Percentiles rank a stretch among this genome's conserved stretches.
phyloP scores from a whole-genome alignment of 2,888 invertebrate species.

The Esperia sulphurella region DNA sequence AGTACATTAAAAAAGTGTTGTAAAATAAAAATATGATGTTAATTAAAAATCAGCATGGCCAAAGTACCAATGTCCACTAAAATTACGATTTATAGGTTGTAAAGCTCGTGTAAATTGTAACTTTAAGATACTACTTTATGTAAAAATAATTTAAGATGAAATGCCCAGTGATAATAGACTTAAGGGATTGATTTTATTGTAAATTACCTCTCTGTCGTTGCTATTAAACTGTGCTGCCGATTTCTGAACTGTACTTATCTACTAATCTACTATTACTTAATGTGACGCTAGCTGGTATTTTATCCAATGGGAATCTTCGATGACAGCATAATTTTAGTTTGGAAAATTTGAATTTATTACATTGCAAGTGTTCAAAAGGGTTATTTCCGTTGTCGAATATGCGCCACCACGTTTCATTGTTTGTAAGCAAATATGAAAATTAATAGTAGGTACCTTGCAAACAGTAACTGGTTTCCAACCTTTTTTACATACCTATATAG shows the following conservation, averaged over 20 bases:
- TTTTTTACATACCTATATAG: too few relatives aligned
- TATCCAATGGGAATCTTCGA: too few relatives aligned
- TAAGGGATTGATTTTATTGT: conserved; percentile 62
- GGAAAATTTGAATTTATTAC: too few relatives aligned
- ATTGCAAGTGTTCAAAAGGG: too few relatives aligned
- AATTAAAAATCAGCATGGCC: conserved; percentile 57
- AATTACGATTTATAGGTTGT: conserved; percentile 63
- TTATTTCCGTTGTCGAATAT: too few relatives aligned
- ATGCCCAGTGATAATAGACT: conserved; percentile 76
- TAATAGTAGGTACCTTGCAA: too few relatives aligned
- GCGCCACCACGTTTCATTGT: too few relatives aligned
- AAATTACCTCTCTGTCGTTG: conserved; percentile 47
- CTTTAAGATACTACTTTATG: conserved; percentile 35
- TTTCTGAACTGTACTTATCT: conserved; percentile 36
- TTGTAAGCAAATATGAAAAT: too few relatives aligned
- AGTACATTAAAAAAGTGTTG: conserved; percentile 6
- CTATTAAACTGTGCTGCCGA: conserved; percentile 56
- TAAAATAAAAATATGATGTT: conserved; percentile 25
- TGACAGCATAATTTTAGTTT: too few relatives aligned
- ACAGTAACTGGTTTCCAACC: too few relatives aligned
- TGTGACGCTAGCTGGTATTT: too few relatives aligned
- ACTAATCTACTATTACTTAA: too few relatives aligned
- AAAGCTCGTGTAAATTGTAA: conserved; percentile 61
- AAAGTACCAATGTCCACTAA: conserved; percentile 70
- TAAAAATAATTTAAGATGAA: conserved; percentile 55